Conservation (phyloP, 2,797 vertebrate genomes). For the Clarias fuscus region DNA sequence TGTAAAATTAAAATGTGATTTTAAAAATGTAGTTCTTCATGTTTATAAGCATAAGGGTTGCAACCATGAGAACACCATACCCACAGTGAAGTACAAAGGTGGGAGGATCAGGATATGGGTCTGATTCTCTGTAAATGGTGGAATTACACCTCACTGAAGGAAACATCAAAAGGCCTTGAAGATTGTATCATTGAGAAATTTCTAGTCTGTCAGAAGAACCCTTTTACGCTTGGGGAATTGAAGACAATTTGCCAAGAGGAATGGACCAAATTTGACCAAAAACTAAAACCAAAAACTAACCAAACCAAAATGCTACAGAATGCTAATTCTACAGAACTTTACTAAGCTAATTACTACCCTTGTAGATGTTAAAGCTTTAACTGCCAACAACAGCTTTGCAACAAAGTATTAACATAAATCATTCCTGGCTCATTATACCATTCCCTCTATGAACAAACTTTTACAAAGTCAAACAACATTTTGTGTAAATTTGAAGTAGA, state of each 20-base stretch:
- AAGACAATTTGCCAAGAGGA: background rate
- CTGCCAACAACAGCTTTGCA: background rate
- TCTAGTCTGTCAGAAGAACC: background rate
- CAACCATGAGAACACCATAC: background rate
- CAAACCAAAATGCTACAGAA: background rate
- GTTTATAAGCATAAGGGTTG: background rate
- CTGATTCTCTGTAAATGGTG: slow-evolving; percentile 8
- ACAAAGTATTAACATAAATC: background rate
- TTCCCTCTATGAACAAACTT: background rate
- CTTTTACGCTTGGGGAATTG: background rate
- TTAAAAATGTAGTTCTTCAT: background rate
- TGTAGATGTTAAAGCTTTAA: background rate
- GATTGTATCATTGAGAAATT: background rate
- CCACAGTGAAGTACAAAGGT: background rate
- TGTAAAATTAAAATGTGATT: background rate
- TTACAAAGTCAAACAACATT: background rate
- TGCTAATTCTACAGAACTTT: background rate
- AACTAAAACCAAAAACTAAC: background rate
- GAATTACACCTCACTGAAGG: background rate
- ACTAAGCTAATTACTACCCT: background rate
- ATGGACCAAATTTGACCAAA: background rate
- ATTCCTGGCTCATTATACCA: background rate
- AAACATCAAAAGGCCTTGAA: background rate
- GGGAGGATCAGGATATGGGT: background rate
- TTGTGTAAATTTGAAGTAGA: background rate